A percentile compares a stretch with the other conserved stretches of the same genome.
phyloP scores from a whole-genome alignment of 1,140 invertebrate genomes.

The Hylaeus anthracinus region DNA sequence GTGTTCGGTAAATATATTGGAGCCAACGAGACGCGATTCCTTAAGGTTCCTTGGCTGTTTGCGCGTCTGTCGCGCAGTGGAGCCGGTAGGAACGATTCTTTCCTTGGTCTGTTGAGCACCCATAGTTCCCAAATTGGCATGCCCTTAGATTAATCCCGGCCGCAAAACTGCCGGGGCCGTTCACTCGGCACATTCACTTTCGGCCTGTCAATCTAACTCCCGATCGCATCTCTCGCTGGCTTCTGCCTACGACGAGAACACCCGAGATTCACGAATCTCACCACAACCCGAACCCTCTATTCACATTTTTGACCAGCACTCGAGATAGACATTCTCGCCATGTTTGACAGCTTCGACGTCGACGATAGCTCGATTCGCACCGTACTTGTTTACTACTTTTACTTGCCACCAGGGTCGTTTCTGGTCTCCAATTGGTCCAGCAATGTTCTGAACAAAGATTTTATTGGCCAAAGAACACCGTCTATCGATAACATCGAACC shows the following conservation, averaged over 20 bases:
- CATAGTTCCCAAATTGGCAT: constrained; percentile 83
- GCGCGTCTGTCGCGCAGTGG: constrained; percentile 85
- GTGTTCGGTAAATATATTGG: constrained; percentile 95
- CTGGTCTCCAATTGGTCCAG: constrained; percentile 22
- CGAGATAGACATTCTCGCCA: constrained; percentile 46
- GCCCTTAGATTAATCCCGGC: constrained; percentile 62
- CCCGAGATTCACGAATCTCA: constrained; percentile 45
- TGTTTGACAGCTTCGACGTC: constrained; percentile 50
- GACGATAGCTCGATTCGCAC: constrained; percentile 48
- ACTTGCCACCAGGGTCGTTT: constrained; percentile 38
- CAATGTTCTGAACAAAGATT: constrained; percentile 11
- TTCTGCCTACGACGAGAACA: constrained; percentile 40
- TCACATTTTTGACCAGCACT: constrained; percentile 47
- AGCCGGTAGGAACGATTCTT: constrained; percentile 85
- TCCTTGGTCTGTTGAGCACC: constrained; percentile 95
- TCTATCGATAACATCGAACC: background rate
- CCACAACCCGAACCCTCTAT: constrained; percentile 37
- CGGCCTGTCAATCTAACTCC: constrained; percentile 30
- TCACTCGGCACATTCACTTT: constrained; percentile 47
- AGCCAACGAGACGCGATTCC: constrained; percentile 89
- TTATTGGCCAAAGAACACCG: constrained; percentile 18
- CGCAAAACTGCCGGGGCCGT: constrained; percentile 46
- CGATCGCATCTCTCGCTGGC: constrained; percentile 48
- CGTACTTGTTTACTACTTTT: constrained; percentile 50
- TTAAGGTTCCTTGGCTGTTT: constrained; percentile 87